Base-by-base conservation (phyloP, 2,888 invertebrate genomes). In the Pasiphila rectangulata region DNA sequence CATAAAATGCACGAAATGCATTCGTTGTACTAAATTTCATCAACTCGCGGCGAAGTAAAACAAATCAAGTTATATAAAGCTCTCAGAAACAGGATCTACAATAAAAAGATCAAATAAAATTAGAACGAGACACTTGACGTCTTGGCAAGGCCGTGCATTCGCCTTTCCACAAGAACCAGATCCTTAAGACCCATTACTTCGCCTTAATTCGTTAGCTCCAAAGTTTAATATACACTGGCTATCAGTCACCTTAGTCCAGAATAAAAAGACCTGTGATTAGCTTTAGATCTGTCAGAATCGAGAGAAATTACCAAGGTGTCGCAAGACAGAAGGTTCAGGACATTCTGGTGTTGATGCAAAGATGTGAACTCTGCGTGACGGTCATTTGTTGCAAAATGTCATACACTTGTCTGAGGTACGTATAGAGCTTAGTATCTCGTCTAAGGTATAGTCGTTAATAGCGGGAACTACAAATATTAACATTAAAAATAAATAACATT, bases 61-160 rank as follows among this genome's bases (percentile, higher is more conserved):
- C 13, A 13, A 27, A 27, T 27, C 12, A 27, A 27, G 13, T 13
- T 9, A 13, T 13, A 27, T 13, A n/a, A n/a, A 27, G 7, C 7
- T 27, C 6, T 13, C 13, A 13, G 27, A 30, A 30, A 15, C n/a
- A 15, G n/a, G 15, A 15, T 30, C n/a, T 4, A 2, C 9, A 29
- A 16, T 15, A 37, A 35, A 40, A 30, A 38, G 5, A 25, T 13
- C 9, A 17, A 21, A 27, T 13, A 13, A 21, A 35, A 20, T 13
- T 13, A 23, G 21, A 32, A 35, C 35, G 6, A 43, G 29, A 39
- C 38, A 24, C 30, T 25, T 54, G 41, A 24, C 23, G 29, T 57
- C 56, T 49, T 34, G 43, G 64, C 75, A 75, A 77, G 76, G 75
- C 59, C 75, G 75, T 64, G 53, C 72, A 44, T 72, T 70, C 68